These are phyloP conservation scores for Limnodromus scolopaceus DNA, from an alignment of 2,797 vertebrate species.

Conservation along the genomic window DNA sequence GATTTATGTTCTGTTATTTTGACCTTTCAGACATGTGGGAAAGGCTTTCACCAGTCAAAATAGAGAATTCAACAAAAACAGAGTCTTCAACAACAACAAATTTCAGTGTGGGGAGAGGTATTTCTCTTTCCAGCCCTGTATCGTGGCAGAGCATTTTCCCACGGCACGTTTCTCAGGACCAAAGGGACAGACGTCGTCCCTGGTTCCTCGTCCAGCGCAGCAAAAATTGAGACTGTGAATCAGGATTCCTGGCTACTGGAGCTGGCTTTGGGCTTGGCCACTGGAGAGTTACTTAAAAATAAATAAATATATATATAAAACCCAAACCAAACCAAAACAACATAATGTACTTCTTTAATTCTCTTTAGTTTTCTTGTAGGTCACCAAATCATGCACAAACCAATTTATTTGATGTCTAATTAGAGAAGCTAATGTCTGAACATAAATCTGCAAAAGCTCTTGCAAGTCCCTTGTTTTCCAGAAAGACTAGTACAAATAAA, in stretches of 20 bases:
- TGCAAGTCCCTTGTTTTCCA: background rate
- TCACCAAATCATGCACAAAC: background rate
- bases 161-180: background rate
- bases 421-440: background rate
- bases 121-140: background rate
- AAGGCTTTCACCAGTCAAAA: conserved; percentile 3
- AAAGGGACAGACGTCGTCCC: background rate
- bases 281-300: background rate
- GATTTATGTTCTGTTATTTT: background rate
- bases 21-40: background rate
- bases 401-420: background rate
- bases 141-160: background rate
- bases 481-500: background rate
- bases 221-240: background rate
- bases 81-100: background rate
- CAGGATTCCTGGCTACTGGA: background rate
- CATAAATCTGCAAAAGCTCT: background rate
- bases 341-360: background rate
- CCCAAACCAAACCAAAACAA: too few relatives aligned
- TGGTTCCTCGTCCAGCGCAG: background rate
- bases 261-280: background rate
- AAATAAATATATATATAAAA: background rate
- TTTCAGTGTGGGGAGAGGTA: background rate
- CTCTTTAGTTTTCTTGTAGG: background rate
- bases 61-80: background rate